Percentiles rank a stretch among this genome's conserved stretches.
These are phyloP conservation scores for Mystacides longicornis DNA, from an alignment of 2,888 invertebrate genomes.

Conservation along the genomic window DNA sequence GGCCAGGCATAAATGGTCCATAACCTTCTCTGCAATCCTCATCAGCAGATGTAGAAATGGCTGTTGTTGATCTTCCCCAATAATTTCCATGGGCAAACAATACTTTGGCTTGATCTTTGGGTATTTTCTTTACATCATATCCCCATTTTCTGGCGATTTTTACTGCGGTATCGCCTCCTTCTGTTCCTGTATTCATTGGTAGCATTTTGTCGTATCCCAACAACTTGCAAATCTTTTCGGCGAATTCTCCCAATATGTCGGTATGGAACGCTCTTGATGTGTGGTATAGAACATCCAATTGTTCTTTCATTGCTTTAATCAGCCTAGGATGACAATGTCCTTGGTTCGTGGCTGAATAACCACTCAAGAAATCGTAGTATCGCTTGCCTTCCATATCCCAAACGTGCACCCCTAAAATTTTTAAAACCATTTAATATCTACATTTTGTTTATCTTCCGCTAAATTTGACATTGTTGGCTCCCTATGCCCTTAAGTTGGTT, in stretches of 20 bases:
- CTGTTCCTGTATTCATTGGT: constrained; percentile 76
- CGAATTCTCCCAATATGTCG: constrained; percentile 65
- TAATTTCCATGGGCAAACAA: constrained; percentile 73
- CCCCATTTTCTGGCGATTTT: constrained; percentile 79
- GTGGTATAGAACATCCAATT: constrained; percentile 57
- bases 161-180: constrained; percentile 73
- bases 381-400: constrained; percentile 76
- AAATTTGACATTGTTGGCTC: neutral
- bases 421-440: neutral
- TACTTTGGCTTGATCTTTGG: constrained; percentile 59
- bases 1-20: constrained; percentile 76
- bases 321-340: constrained; percentile 73
- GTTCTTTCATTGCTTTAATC: constrained; percentile 51
- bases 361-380: constrained; percentile 73
- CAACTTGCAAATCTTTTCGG: constrained; percentile 60
- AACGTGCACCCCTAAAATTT: constrained; percentile 58
- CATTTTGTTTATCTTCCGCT: neutral
- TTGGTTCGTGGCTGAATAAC: constrained; percentile 76
- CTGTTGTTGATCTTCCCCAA: constrained; percentile 76
- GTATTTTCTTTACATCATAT: constrained; percentile 66
- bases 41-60: constrained; percentile 72
- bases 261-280: constrained; percentile 74
- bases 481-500: neutral
- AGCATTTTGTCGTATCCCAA: constrained; percentile 71
- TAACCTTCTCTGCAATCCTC: constrained; percentile 60